phyloP scores from a whole-genome alignment of 2,113 vertebrate species.

The Toxostoma redivivum region DNA sequence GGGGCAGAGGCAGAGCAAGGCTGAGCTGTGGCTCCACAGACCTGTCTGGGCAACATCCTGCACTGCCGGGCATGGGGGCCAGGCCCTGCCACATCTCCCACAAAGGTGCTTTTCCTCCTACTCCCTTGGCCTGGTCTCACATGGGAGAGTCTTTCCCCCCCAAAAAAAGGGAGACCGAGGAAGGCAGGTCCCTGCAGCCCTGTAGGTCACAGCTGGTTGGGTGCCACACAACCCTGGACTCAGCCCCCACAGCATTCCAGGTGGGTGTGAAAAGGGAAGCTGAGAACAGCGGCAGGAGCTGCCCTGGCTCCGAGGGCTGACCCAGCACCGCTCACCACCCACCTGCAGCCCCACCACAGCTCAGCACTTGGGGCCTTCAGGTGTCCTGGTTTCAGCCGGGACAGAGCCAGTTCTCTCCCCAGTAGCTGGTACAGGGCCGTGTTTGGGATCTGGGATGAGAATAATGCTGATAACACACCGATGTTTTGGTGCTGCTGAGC shows the following conservation, averaged over 20 bases:
- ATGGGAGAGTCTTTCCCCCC: not conserved
- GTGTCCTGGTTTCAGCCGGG: not conserved
- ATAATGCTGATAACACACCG: not conserved
- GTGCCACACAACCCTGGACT: accelerated
- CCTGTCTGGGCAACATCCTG: constrained; percentile 26
- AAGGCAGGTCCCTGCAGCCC: not conserved
- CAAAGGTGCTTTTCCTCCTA: not conserved
- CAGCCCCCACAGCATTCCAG: accelerated
- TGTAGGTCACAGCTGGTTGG: accelerated
- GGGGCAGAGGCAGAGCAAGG: not conserved
- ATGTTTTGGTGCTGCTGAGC: not conserved
- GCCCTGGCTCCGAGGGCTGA: not conserved
- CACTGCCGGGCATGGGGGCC: accelerated
- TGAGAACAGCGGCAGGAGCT: not conserved
- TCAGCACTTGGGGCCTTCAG: not conserved
- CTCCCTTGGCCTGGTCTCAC: accelerated
- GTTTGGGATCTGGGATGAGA: not conserved
- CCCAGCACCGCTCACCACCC: accelerated
- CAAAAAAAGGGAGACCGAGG: not conserved
- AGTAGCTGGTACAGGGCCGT: accelerated
- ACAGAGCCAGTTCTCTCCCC: not conserved
- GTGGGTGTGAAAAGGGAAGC: not conserved
- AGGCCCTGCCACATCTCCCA: not conserved
- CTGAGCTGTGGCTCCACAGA: not conserved
- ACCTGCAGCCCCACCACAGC: not conserved